A percentile compares a stretch with the other conserved stretches of the same genome.
Evolutionary conservation across 2,113 vertebrate genomes (phyloP).

Genomic region (Talpa occidentalis): DNA sequence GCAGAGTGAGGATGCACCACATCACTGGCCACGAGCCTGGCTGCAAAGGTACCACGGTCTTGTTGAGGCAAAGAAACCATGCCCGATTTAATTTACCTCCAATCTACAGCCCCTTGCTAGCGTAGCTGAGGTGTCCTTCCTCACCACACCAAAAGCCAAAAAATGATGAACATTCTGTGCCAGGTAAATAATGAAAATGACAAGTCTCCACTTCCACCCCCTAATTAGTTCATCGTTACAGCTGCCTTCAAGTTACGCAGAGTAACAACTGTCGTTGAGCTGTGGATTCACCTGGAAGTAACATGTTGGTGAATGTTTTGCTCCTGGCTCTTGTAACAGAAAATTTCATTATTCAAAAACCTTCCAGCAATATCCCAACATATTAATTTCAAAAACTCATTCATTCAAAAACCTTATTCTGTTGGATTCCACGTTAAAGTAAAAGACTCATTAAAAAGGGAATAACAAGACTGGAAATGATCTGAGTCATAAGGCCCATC

Average conservation of each 20-base stretch:
- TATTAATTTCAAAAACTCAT: background rate
- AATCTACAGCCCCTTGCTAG: background rate
- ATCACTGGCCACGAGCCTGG: background rate
- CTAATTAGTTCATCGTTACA: constrained; percentile 25
- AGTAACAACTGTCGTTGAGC: accelerated
- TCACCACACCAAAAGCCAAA: background rate
- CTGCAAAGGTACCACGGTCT: background rate
- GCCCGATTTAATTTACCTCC: background rate
- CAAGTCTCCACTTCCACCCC: background rate
- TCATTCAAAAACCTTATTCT: background rate
- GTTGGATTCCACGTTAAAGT: background rate
- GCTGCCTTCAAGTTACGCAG: background rate
- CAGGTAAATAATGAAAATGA: background rate
- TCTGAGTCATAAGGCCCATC: background rate
- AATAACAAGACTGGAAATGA: background rate
- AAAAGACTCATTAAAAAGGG: background rate
- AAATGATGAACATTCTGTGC: background rate
- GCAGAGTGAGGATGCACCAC: background rate
- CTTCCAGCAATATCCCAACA: background rate
- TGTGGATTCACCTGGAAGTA: background rate
- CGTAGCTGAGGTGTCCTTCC: background rate
- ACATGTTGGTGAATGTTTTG: background rate
- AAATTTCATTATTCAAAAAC: background rate
- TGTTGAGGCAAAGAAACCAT: background rate
- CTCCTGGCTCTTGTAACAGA: background rate